phyloP scores from a whole-genome alignment of 2,113 vertebrate genomes.

The Mystacornis crossleyi region DNA sequence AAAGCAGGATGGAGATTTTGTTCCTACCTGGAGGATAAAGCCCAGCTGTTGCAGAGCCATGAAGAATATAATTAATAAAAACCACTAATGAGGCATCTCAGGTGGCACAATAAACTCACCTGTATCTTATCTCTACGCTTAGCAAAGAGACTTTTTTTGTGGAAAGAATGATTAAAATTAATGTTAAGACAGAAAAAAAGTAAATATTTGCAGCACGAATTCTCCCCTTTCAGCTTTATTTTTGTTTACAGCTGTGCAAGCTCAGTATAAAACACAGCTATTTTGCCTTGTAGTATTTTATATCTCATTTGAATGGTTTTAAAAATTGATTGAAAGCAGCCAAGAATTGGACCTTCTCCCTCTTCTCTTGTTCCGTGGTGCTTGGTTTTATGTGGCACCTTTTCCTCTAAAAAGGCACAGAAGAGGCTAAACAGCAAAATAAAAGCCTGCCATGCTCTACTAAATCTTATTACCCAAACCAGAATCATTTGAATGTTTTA shows the following conservation, averaged over 20 bases:
- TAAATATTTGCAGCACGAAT: background rate
- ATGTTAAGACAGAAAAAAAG: background rate
- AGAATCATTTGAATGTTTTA: background rate
- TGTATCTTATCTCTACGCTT: background rate
- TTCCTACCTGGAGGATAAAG: background rate
- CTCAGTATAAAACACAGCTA: background rate
- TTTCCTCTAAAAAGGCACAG: background rate
- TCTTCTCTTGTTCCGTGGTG: background rate
- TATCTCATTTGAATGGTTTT: background rate
- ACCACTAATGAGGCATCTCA: background rate
- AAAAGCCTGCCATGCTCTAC: constrained; percentile 1
- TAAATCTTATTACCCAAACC: constrained; percentile 32
- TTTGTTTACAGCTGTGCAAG: background rate
- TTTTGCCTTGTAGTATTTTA: constrained; percentile 21
- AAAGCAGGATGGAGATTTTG: background rate
- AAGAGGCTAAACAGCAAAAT: constrained; percentile 21
- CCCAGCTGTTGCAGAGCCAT: background rate
- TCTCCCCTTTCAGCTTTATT: background rate
- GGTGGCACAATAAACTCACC: background rate
- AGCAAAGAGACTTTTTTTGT: background rate
- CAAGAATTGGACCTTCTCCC: background rate
- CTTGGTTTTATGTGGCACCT: constrained; percentile 6
- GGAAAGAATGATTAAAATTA: background rate
- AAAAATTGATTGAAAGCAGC: background rate
- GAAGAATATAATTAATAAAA: background rate